A percentile compares a stretch with the other conserved stretches of the same genome.
phyloP scores from a whole-genome alignment of 1,140 invertebrate genomes.

The Trichonephila clavata region DNA sequence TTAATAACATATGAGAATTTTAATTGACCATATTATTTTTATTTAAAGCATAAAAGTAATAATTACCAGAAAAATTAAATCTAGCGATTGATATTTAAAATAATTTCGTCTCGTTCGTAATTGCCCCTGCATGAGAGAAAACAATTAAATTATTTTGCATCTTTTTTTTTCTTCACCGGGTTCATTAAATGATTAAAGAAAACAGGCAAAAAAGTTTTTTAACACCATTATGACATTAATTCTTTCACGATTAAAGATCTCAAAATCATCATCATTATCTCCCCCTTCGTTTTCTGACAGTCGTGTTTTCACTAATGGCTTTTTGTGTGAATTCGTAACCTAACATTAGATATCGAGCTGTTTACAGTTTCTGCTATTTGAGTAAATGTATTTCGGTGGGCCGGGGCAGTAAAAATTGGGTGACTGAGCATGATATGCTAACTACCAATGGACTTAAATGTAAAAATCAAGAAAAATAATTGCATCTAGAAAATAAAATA shows the following conservation, averaged over 20 bases:
- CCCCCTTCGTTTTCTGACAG: no score
- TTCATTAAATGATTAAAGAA: conserved; percentile 37
- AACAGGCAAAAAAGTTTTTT: background rate
- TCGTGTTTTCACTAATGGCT: conserved; percentile 28
- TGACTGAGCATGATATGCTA: background rate
- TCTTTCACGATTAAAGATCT: conserved; percentile 10
- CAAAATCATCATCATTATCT: background rate
- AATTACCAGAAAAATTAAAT: no score
- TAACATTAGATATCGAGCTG: conserved; percentile 53
- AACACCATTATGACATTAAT: conserved; percentile 27
- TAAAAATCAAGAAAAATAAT: background rate
- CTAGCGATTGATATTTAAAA: background rate
- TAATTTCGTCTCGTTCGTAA: background rate
- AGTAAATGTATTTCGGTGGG: background rate
- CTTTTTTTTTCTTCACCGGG: background rate
- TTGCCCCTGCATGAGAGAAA: background rate
- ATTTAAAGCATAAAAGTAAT: no score
- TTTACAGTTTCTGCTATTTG: conserved; percentile 22
- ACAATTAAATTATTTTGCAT: background rate
- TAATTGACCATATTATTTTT: no score
- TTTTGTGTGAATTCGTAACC: conserved; percentile 12
- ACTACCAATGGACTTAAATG: background rate
- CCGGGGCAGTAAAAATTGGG: background rate
- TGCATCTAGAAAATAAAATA: no score
- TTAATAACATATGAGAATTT: no score